These are phyloP conservation scores for Orchesella cincta DNA, from an alignment of 1,140 invertebrate genomes.

Conservation along the genomic window DNA sequence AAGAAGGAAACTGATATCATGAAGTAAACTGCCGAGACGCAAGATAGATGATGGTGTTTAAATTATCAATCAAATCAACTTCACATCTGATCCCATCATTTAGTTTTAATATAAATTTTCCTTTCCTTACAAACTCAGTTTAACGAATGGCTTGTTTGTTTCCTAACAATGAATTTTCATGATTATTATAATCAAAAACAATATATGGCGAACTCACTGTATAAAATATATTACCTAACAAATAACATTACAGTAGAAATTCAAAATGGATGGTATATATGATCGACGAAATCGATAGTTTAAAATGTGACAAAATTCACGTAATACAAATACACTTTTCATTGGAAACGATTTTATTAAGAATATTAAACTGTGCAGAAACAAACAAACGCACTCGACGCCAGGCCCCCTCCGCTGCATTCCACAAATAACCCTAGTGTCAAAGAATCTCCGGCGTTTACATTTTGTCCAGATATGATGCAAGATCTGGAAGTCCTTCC, in stretches of 20 bases:
- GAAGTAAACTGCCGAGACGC: too few species aligned
- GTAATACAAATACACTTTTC: constrained; percentile 8
- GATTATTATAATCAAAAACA: background rate
- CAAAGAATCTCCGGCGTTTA: constrained; percentile 61
- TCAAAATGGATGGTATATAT: background rate
- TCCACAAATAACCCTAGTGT: constrained; percentile 4
- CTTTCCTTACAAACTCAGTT: constrained; percentile 23
- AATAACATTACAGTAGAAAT: background rate
- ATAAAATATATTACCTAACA: constrained; percentile 2
- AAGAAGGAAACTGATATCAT: too few species aligned
- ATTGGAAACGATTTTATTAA: constrained; percentile 28
- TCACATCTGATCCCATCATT: background rate
- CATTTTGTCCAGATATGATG: constrained; percentile 91
- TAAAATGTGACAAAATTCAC: background rate
- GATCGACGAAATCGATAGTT: background rate
- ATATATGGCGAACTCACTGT: background rate
- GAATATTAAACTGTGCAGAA: constrained; percentile 20
- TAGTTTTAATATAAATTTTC: constrained; percentile 7
- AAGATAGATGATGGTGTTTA: too few species aligned
- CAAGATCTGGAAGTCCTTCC: constrained; percentile 90
- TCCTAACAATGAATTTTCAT: background rate
- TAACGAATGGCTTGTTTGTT: constrained; percentile 34
- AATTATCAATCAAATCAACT: background rate
- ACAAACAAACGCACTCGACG: constrained; percentile 31
- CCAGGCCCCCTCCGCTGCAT: background rate